Base-by-base conservation (phyloP, 30 jellyfish, hydroid and myxozoan genomes). In the Aurelia aurita region DNA sequence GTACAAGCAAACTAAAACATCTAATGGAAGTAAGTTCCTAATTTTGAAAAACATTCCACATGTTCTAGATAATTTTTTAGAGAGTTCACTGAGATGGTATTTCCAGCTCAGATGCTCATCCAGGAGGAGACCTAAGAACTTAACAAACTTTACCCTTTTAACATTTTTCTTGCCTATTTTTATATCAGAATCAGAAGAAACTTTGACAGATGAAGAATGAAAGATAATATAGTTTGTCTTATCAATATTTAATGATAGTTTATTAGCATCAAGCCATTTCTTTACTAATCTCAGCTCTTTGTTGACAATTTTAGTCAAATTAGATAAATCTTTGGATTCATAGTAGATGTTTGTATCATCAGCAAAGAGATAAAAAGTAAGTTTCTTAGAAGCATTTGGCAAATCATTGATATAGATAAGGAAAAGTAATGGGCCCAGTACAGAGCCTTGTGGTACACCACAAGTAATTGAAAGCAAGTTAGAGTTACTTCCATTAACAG, bases 291-390 rank as follows among this genome's bases (percentile, higher is more conserved):
- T n/a, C n/a, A n/a, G n/a, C n/a, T n/a, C n/a, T n/a, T n/a, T 45
- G 25, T 74, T 74, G 45, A 58, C 43, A 31, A 31, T 31, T 31
- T 31, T 31, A 31, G 5, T 31, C 43, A 2, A 62, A 62, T 79
- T 39, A 66, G 82, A 35, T 44, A 79, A 66, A 63, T 64, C 82
- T 7, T 60, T 66, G 72, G 72, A 79, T 60, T 79, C 73, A 66
- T 2, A 79, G 73, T 43, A 79, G 80, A 79, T 79, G 73, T 79
- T 35, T 79, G 90, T 79, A 64, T 79, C 90, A 64, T 79, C 90
- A 64, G 82, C 90, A 79, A 79, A 79, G 58, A 79, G 90, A 79
- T 60, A 79, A 79, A 60, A 79, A 5, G 26, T 79, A 35, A 63
- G 60, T 44, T 64, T 79, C 61, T 79, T 79, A 62, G 80, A 62